Base-by-base conservation (phyloP, 2,888 invertebrate species). In the Augochlorella aurata region DNA sequence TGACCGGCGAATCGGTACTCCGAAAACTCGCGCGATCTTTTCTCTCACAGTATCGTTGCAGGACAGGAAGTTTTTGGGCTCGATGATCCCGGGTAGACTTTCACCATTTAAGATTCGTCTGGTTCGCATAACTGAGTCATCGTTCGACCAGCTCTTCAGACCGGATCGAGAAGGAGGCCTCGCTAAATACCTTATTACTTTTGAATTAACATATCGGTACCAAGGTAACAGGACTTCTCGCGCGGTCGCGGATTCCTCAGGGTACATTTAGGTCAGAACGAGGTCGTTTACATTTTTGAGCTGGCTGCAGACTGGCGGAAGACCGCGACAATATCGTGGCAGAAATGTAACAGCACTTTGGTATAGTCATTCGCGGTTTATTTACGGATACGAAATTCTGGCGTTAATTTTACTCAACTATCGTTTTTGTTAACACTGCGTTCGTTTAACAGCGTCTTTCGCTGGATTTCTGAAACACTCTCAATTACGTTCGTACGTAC, bases 71-170 rank as follows among this genome's bases (percentile, higher is more conserved):
- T 49, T 49, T 82, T 84, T 81, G 74, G 70, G 58, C 65, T 44
- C 49, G 74, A 66, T 54, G 82, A 76, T 50, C n/a, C 44, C 80
- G 67, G 73, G 79, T 79, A 21, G 50, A 91, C 92, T 92, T 92
- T 92, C 92, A 91, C 92, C 92, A 88, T 92, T 91, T 91, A 91
- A 91, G 91, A 90, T 89, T 91, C 87, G 85, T 87, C 86, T 84
- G 85, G 81, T 66, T 82, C 82, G 77, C 81, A 79, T 80, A 79
- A 73, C 77, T 81, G 87, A 85, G 83, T 88, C 85, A 83, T 89
- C 87, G 80, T 74, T 18, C 79, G 67, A 66, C 74, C 78, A 67
- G 73, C 70, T 82, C 79, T 52, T 67, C n/a, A 50, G 86, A 85
- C 87, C 86, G 87, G 88, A 83, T 87, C 82, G 81, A 81, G 84